Base-by-base conservation (phyloP, 2,113 vertebrate species). In the Poeciliopsis occidentalis region DNA sequence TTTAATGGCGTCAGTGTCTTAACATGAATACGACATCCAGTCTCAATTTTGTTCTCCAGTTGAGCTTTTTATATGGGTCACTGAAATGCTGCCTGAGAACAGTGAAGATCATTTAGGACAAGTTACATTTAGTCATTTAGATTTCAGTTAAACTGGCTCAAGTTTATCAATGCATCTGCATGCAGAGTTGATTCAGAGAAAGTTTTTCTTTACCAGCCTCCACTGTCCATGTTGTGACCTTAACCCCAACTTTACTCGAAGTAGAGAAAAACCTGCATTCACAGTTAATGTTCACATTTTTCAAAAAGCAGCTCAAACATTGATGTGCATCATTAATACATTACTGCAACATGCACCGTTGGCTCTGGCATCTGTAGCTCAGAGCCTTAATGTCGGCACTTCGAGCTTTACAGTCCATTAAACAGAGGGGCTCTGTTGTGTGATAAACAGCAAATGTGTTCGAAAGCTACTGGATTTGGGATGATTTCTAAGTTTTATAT, bases 321-420 rank as follows among this genome's bases (percentile, higher is more conserved):
- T 77, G 26, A 89, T 80, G 63, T 47, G 64, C 68, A 77, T 83
- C 65, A 87, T 88, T 83, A 87, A 85, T 87, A 41, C 60, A 80
- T 84, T 77, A 77, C 68, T 71, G 26, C 74, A 19, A 12, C 64
- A 80, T 65, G 78, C 80, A 70, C 85, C 78, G 76, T 61, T 75
- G 81, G 72, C 51, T 82, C 4, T 71, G 78, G 64, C 76, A 67
- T 31, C 73, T 74, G 69, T 80, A 81, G 67, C 85, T 84, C 71
- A 72, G 70, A 77, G 73, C 67, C 77, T 54, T 64, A 78, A 85
- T 69, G 80, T 78, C 75, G 47, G 77, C 1, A 30, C 64, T 64
- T 64, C 12, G 37, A 67, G 76, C 68, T 13, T 86, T 60, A 64
- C 61, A 69, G 71, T 61, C 51, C 12, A 60, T 79, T 26, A 15